Evolutionary conservation across 2,797 vertebrate species (phyloP).

Genomic region (Neostethus bicornis): DNA sequence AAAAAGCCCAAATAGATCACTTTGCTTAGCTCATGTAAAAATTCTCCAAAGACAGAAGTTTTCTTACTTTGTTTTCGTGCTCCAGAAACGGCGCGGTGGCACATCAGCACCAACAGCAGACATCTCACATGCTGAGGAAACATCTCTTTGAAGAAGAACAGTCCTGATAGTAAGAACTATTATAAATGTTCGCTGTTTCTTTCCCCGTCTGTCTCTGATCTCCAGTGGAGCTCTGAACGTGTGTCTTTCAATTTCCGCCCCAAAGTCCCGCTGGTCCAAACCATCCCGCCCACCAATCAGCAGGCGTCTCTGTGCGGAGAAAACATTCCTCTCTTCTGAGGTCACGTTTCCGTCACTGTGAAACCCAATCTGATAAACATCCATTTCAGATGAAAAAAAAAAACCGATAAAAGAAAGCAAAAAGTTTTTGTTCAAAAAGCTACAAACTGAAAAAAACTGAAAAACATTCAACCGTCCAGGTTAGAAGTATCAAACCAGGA

Average conservation of each 20-base stretch:
- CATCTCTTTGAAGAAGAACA: conserved; percentile 14
- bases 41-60: not conserved
- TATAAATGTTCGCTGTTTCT: not conserved
- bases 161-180: not conserved
- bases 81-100: not conserved
- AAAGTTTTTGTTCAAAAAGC: no score
- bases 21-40: not conserved
- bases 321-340: conserved; percentile 42
- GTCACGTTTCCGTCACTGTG: conserved; percentile 41
- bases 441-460: no score
- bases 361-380: not conserved
- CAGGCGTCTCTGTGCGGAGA: not conserved
- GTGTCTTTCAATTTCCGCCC: conserved; percentile 9
- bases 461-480: no score
- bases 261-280: conserved; percentile 1
- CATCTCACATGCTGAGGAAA: not conserved
- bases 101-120: conserved; percentile 21
- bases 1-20: not conserved
- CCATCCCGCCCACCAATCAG: conserved; percentile 27
- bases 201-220: not conserved
- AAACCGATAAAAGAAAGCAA: no score
- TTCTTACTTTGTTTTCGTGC: conserved; percentile 41
- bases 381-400: no score
- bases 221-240: not conserved
- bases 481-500: no score